These are phyloP conservation scores for Tribolium madens DNA, from an alignment of 1,140 invertebrate genomes.

Conservation along the genomic window DNA sequence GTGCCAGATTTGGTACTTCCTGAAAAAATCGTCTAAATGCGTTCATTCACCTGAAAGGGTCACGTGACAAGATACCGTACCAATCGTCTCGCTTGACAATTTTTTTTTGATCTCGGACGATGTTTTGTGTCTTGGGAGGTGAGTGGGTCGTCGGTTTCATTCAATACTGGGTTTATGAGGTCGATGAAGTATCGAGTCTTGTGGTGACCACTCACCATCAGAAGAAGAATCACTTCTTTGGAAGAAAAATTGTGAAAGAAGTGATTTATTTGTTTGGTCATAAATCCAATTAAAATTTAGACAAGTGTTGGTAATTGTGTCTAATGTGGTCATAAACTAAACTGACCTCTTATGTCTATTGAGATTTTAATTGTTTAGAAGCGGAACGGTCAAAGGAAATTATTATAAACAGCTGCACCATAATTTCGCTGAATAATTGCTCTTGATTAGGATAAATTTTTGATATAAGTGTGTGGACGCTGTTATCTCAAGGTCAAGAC, in stretches of 20 bases:
- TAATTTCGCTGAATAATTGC: slow-evolving; percentile 44
- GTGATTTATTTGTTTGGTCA: not conserved
- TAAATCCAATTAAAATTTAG: slow-evolving; percentile 23
- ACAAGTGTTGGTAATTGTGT: slow-evolving; percentile 10
- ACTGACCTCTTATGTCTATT: slow-evolving; percentile 26
- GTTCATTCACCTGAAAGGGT: not conserved
- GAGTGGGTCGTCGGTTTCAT: slow-evolving; percentile 40
- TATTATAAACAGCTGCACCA: slow-evolving; percentile 39
- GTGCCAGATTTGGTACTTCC: not conserved
- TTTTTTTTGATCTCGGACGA: not conserved
- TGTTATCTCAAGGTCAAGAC: slow-evolving; percentile 9
- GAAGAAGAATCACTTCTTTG: too few species aligned
- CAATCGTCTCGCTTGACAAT: not conserved
- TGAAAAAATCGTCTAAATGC: not conserved
- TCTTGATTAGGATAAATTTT: slow-evolving; percentile 41
- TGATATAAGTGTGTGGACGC: not conserved
- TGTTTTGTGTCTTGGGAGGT: not conserved
- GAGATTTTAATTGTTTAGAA: slow-evolving; percentile 36
- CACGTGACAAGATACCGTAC: not conserved
- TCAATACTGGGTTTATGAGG: slow-evolving; percentile 37
- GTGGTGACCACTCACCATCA: not conserved
- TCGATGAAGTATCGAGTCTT: not conserved
- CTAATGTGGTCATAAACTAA: not conserved
- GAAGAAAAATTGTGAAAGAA: not conserved
- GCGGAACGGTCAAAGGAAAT: slow-evolving; percentile 37